Evolutionary conservation across 2,797 vertebrate genomes (phyloP), one percentile per base, ranked within the genome.

Genomic region (Myotis planiceps): DNA sequence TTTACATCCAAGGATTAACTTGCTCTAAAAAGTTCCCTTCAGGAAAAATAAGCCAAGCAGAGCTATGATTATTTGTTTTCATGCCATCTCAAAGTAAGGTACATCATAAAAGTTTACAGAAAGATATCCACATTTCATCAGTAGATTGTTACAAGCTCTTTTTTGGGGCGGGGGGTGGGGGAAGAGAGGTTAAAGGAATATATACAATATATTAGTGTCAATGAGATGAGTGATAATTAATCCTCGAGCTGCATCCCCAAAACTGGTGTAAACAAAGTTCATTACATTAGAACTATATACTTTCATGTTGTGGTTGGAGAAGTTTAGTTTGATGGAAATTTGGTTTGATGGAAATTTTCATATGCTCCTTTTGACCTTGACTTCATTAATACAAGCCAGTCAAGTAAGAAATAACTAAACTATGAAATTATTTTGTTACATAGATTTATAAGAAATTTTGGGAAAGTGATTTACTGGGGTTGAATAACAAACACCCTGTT

Each of bases 271-370:
- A 53, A 49, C 9, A 51, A 83, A 7, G 13, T 9, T 74, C 5
- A 21, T 63, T 84, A 74, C n/a, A 6, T 45, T 32, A 84, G 34
- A 32, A 81, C 27, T 74, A 0, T 42, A 16, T 8, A 25, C 74
- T 79, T 87, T 96, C 82, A 78, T 2, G 0, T 0, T 95, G 72
- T 90, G 25, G 53, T 83, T 85, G 53, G 0, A 2, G 29, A 76
- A 27, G 53, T 51, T 88, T 92, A 79, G 55, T 51, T 69, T 60
- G 27, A 60, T 29, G 55, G 55, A 58, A 58, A 9, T 18, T 90
- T 91, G 32, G 34, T 94, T 93, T 96, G 84, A 25, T 89, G 39
- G 93, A 74, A 65, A 47, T 37, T 90, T 81, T 96, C 6, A 21
- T 29, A 53, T 72, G 9, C 87, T 63, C 68, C 34, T 94, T 89